These are phyloP conservation scores for Scaptodrosophila lebanonensis DNA, from an alignment of 1,140 invertebrate genomes.

Conservation along the genomic window DNA sequence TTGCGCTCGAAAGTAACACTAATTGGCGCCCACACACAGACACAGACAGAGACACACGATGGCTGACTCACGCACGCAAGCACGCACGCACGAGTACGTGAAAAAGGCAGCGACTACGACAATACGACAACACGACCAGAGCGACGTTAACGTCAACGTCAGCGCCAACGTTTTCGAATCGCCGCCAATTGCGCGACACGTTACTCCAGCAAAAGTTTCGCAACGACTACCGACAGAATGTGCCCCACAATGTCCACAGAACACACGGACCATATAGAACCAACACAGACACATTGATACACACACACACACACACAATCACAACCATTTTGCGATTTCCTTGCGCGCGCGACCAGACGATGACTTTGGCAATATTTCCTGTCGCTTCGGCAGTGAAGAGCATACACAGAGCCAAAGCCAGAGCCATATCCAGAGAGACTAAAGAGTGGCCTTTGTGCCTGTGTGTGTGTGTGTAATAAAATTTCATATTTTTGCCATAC, in stretches of 20 bases:
- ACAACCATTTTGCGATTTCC: slow-evolving; percentile 64
- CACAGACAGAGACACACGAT: slow-evolving; percentile 3
- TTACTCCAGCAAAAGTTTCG: slow-evolving; percentile 70
- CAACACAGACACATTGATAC: slow-evolving; percentile 7
- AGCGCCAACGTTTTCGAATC: slow-evolving; percentile 37
- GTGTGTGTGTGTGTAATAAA: no score
- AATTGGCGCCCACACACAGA: slow-evolving; percentile 42
- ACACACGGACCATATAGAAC: slow-evolving; percentile 26
- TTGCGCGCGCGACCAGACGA: no score
- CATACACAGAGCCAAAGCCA: slow-evolving; percentile 5
- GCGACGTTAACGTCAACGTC: slow-evolving; percentile 16
- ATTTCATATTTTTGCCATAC: no score
- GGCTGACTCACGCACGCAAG: slow-evolving; percentile 5
- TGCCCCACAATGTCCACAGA: slow-evolving; percentile 61
- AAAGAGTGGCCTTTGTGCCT: no score
- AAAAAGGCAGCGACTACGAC: slow-evolving; percentile 19
- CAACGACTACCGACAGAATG: slow-evolving; percentile 64
- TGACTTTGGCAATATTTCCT: no score
- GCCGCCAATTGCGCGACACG: slow-evolving; percentile 62
- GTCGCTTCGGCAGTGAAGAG: slow-evolving; percentile 16
- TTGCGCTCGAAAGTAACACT: slow-evolving; percentile 38
- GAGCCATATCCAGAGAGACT: background rate
- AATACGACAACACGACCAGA: slow-evolving; percentile 12
- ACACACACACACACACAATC: slow-evolving; percentile 15
- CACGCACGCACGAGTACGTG: slow-evolving; percentile 21